Evolutionary conservation across 2,113 vertebrate species (phyloP), one percentile per base, ranked within the genome.

Genomic region (Perca flavescens): DNA sequence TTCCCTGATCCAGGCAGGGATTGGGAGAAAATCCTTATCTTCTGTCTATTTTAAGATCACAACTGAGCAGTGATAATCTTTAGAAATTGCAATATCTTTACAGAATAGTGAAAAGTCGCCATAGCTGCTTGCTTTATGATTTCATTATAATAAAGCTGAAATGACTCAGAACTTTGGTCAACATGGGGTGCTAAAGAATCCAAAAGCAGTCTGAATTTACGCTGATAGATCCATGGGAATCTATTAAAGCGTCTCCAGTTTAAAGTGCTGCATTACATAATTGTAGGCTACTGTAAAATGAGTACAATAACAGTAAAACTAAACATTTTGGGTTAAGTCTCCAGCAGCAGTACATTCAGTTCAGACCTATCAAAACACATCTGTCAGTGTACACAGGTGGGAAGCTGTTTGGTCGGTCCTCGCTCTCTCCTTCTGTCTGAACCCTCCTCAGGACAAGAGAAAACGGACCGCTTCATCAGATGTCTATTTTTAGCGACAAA

Each of bases 401-500:
- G 63, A 66, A 28, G 63, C 57, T 62, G 63, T 15, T n/a, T 69
- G 28, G 49, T 36, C 28, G 28, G 40, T 12, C 58, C 76, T 7
- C n/a, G 22, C 61, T 60, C 54, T 54, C 11, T 54, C 49, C 31
- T 52, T 36, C 53, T 66, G 43, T 47, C 75, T 77, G 40, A 68
- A 47, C 11, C 43, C 22, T 74, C 65, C 67, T 56, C 9, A 21
- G 57, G 50, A 52, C n/a, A 17, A 52, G 22, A 74, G 9, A 28
- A 49, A 58, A 65, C 34, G 36, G 53, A 78, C 63, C 40, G 61
- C 49, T 1, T 74, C 54, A 57, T 74, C 63, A 61, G 63, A 80
- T 4, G 34, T 80, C 83, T 76, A 76, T 82, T 78, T 70, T 86
- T 57, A 77, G 52, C 74, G 67, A 21, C 28, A 19, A 74, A 64